Percentiles rank a stretch among this genome's conserved stretches.
Conservation (phyloP, 2,797 vertebrate species). For the Synanceia verrucosa region DNA sequence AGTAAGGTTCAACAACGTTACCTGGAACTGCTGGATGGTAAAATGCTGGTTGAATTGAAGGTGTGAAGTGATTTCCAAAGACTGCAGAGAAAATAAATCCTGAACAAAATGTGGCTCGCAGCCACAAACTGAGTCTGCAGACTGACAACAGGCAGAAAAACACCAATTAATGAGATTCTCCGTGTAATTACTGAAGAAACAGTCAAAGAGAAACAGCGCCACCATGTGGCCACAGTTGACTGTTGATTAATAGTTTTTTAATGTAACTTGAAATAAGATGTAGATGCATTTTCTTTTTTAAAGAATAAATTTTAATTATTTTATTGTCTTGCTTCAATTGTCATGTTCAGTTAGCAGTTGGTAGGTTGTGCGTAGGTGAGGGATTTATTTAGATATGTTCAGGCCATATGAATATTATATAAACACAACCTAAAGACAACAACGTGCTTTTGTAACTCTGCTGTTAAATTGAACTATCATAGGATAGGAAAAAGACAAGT, state of each 20-base stretch:
- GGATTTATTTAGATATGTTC: background rate
- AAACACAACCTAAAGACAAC: background rate
- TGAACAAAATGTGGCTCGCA: constrained; percentile 13
- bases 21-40: constrained; percentile 22
- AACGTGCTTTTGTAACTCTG: no score
- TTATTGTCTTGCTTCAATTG: no score
- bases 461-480: no score
- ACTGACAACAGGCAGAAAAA: background rate
- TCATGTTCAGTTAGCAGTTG: background rate
- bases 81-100: constrained; percentile 19
- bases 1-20: constrained; percentile 19
- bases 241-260: background rate
- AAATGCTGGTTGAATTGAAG: background rate
- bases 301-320: no score
- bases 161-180: background rate
- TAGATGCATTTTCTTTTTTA: no score
- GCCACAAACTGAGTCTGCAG: background rate
- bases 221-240: background rate
- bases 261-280: background rate
- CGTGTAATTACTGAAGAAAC: background rate
- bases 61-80: constrained; percentile 28
- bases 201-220: constrained; percentile 18
- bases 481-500: no score
- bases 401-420: background rate
- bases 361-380: background rate